Percentiles rank a stretch among this genome's conserved stretches.
phyloP scores from a whole-genome alignment of 1,140 invertebrate species.

The Mamestra configurata region DNA sequence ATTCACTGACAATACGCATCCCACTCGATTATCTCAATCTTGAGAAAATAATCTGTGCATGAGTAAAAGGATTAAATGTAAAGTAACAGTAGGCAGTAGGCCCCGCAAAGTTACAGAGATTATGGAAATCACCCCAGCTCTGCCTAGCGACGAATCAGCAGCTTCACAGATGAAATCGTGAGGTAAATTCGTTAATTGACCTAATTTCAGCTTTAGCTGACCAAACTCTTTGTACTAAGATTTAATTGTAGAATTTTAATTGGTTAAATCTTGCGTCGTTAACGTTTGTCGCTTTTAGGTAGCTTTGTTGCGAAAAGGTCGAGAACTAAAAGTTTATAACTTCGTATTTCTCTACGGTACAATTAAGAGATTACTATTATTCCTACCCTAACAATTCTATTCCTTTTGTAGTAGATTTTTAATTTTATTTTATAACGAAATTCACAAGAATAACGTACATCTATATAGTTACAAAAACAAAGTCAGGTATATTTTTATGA shows the following conservation, averaged over 20 bases:
- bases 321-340: background rate
- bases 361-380: background rate
- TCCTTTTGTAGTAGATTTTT: background rate
- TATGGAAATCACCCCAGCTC: conserved; percentile 41
- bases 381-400: background rate
- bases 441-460: no score
- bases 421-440: background rate
- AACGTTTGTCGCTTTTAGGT: background rate
- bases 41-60: conserved; percentile 47
- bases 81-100: conserved; percentile 41
- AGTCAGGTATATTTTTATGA: background rate
- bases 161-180: background rate
- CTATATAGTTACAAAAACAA: no score
- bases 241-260: conserved; percentile 40
- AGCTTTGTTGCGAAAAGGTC: background rate
- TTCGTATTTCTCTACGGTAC: no score
- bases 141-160: conserved; percentile 9
- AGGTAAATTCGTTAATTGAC: conserved; percentile 42
- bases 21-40: conserved; percentile 11
- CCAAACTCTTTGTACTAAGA: conserved; percentile 28
- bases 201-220: conserved; percentile 41
- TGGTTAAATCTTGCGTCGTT: conserved; percentile 10
- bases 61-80: conserved; percentile 44
- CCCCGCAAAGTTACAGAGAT: conserved; percentile 26
- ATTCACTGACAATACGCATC: background rate